Base-by-base conservation (phyloP, 1,140 invertebrate species). In the Melipona quadrifasciata region DNA sequence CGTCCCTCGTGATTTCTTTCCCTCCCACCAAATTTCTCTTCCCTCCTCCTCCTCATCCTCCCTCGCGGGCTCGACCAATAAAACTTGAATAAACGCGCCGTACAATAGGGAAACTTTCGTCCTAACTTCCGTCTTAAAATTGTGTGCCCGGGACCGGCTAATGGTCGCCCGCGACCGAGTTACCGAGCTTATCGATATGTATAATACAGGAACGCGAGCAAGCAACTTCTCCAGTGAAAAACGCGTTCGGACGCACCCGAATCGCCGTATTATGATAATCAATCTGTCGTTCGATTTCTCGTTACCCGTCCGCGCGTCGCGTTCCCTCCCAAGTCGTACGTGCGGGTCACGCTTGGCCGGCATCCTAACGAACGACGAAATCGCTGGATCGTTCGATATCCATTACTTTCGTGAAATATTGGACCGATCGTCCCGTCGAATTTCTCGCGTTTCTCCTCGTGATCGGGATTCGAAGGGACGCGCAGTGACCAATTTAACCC, bases 251-350 rank as follows among this genome's bases (percentile, higher is more conserved):
- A 85, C 81, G 85, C 90, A 89, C 82, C 57, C 73, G 80, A 92
- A 92, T 90, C 79, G 83, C 65, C 51, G 80, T 85, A 91, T 91
- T 91, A 92, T 92, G 91, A 75, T 90, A 92, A 92, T 92, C 87
- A 87, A 90, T 91, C 81, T 80, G 17, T 81, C 76, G 90, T 91
- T 87, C 83, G 75, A 70, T 84, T 85, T 53, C 85, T 68, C 87
- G 82, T 88, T 91, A 84, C 87, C 17, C 27, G 65, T 75, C 75
- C 34, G 10, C 51, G 65, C 75, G 55, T 67, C 81, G 61, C 55
- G 53, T 57, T 85, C 57, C 78, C 64, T 84, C 75, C 51, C 80
- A 61, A 27, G 11, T 16, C 72, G 61, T 87, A 73, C 8, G 58
- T 74, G 55, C 21, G 19, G 77, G 47, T 77, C 34, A 76, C 78